Evolutionary conservation across 2,888 invertebrate genomes (phyloP).

Genomic region (Stictocephala bisonia): DNA sequence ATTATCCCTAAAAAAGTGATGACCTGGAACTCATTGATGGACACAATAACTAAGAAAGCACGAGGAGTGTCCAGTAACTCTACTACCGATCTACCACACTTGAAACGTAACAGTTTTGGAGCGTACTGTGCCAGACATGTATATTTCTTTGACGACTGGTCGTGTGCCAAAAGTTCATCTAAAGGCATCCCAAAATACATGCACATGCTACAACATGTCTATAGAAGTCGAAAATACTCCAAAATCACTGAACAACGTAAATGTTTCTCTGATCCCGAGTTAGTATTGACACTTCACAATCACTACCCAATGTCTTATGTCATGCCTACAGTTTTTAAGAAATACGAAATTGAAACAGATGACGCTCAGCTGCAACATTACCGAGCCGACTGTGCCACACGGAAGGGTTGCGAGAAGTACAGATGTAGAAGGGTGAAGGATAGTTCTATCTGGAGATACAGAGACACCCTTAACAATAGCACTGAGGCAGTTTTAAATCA

Average conservation of each 20-base stretch:
- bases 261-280: conserved; percentile 92
- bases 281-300: conserved; percentile 90
- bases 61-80: no score
- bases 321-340: conserved; percentile 85
- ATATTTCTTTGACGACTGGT: conserved; percentile 90
- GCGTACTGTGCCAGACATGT: conserved; percentile 92
- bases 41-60: conserved; percentile 75
- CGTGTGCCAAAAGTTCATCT: conserved; percentile 83
- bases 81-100: no score
- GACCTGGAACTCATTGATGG: conserved; percentile 84
- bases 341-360: conserved; percentile 82
- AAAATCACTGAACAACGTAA: conserved; percentile 94
- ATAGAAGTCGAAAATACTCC: conserved; percentile 90
- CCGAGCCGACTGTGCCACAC: conserved; percentile 90
- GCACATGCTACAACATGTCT: conserved; percentile 95
- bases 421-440: conserved; percentile 85
- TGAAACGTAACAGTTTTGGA: conserved; percentile 75
- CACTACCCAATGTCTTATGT: conserved; percentile 93
- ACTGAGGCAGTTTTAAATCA: no score
- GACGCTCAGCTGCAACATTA: conserved; percentile 95
- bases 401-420: conserved; percentile 86
- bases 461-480: conserved; percentile 79
- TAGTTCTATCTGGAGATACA: conserved; percentile 89
- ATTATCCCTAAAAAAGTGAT: conserved; percentile 85
- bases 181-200: conserved; percentile 83